Base-by-base conservation (phyloP, 2,888 invertebrate genomes). In the Folsomia candida region DNA sequence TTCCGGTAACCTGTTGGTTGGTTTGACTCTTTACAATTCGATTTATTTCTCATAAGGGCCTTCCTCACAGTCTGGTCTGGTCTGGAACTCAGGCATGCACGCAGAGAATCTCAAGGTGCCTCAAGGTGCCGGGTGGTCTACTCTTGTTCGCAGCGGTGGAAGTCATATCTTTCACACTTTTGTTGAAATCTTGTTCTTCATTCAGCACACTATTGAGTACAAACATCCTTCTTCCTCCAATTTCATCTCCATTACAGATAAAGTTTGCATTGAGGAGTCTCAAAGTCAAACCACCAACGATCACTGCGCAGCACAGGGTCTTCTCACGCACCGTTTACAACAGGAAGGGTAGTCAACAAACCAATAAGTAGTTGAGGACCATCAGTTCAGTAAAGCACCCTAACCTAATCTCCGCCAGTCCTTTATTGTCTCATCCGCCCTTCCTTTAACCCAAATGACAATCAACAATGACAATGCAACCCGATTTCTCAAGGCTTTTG, bases 1-100 rank as follows among this genome's bases (percentile, higher is more conserved):
- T 74, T 74, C 74, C 74, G 74, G 74, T 74, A 74, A 74, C 74
- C 71, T 74, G 74, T 74, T 74, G 74, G 74, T 60, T 66, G n/a
- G 61, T 67, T 69, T 47, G 47, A 57, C 60, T 60, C 20, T 24
- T 28, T 27, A 27, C 54, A 22, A 57, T 58, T 28, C 66, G n/a
- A 58, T 59, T 58, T 54, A n/a, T 58, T 28, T 28, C 59, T 24
- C 6, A 26, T 27, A 54, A 37, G 29, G 6, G 20, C 57, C 57
- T 57, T 57, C 37, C 54, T 24, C 29, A 18, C n/a, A 20, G 47
- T 14, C 9, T 57, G 20, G 6, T 6, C 14, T 6, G 11, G 9
- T 57, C 6, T 22, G 20, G 6, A 57, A 57, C 11, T 22, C 22
- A 57, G 22, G 9, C 11, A 57, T 6, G n/a, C 57, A 57, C 9